Conservation (phyloP, 1,140 invertebrate genomes). For the Nebria ingens region DNA sequence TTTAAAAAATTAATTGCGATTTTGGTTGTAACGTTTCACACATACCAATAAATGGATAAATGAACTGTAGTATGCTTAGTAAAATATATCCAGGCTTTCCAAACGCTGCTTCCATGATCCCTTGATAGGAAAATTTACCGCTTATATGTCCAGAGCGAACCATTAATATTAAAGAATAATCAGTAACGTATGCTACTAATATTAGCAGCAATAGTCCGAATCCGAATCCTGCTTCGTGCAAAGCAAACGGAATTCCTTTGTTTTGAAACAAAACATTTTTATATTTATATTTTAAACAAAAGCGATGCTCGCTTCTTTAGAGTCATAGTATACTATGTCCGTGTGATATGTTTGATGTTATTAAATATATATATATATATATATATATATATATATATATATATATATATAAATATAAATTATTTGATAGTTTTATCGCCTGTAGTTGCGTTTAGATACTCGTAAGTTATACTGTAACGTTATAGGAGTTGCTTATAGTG, state of each 20-base stretch:
- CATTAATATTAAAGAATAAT: constrained; percentile 77
- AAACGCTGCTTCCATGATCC: constrained; percentile 73
- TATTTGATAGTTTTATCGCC: too few relatives aligned
- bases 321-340: too few relatives aligned
- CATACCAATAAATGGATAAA: constrained; percentile 80
- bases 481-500: too few relatives aligned
- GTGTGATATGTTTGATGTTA: too few relatives aligned
- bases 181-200: constrained; percentile 68
- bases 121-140: constrained; percentile 74
- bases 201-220: constrained; percentile 62
- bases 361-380: too few relatives aligned
- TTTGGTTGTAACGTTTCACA: constrained; percentile 12
- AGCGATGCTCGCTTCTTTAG: too few relatives aligned
- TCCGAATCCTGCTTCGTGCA: constrained; percentile 71
- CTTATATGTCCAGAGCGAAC: constrained; percentile 69
- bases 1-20: not conserved
- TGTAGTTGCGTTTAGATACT: too few relatives aligned
- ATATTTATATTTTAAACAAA: too few relatives aligned
- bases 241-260: constrained; percentile 68
- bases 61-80: constrained; percentile 67
- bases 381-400: too few relatives aligned
- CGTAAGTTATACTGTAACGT: too few relatives aligned
- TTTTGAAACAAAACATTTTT: constrained; percentile 3
- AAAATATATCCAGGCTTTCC: constrained; percentile 70
- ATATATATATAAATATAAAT: too few relatives aligned